Evolutionary conservation across 2,888 invertebrate species (phyloP).

Genomic region (Tachina fera): DNA sequence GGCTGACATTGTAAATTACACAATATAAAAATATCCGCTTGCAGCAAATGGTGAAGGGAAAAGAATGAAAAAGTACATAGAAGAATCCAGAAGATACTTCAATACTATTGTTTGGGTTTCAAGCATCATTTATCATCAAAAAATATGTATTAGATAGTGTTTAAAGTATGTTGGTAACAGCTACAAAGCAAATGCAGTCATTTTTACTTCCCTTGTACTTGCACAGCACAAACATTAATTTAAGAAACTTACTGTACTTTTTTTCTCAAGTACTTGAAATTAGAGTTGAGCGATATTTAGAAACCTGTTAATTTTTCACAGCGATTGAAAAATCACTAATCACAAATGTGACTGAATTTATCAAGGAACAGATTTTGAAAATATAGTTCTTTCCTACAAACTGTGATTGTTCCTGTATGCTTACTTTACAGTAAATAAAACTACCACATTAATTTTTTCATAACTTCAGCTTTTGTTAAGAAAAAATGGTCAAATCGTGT

Average conservation of each 20-base stretch:
- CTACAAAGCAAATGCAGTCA: conserved; percentile 46
- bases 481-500: too few species aligned
- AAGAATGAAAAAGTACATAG: conserved; percentile 5
- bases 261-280: background rate
- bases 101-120: conserved; percentile 62
- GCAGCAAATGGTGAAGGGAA: background rate
- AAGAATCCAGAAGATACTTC: conserved; percentile 46
- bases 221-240: conserved; percentile 22
- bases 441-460: too few species aligned
- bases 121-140: conserved; percentile 68
- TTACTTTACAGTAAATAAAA: too few species aligned
- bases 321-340: too few species aligned
- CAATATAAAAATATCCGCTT: conserved; percentile 46
- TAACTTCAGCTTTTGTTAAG: too few species aligned
- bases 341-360: too few species aligned
- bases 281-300: too few species aligned
- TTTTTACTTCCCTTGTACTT: conserved; percentile 13
- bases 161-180: background rate
- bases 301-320: too few species aligned
- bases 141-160: background rate
- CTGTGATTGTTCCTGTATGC: too few species aligned
- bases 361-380: too few species aligned
- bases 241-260: background rate
- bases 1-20: conserved; percentile 50
- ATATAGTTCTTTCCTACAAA: too few species aligned